These are phyloP conservation scores for Hiodon alosoides DNA, from an alignment of 2,113 vertebrate genomes.

Conservation along the genomic window DNA sequence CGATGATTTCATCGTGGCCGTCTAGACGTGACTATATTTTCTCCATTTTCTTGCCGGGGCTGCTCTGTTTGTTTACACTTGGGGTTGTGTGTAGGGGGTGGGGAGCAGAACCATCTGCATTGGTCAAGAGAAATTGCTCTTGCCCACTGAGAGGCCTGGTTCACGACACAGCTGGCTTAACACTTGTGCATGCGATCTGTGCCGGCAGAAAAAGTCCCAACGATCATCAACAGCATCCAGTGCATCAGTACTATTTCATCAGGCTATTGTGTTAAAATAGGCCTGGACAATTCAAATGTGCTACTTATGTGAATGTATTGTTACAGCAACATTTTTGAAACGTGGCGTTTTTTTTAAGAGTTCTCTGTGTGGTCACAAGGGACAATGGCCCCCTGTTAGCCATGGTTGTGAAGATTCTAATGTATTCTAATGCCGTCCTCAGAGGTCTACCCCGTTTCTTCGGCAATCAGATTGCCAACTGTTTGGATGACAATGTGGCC, in stretches of 20 bases:
- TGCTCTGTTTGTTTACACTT: constrained; percentile 36
- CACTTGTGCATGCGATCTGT: too few species aligned
- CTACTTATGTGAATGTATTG: not conserved
- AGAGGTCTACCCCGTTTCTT: not conserved
- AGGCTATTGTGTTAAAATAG: too few species aligned
- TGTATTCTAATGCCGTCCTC: not conserved
- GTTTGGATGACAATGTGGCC: constrained; percentile 12
- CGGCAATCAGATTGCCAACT: constrained; percentile 10
- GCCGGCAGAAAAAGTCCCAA: too few species aligned
- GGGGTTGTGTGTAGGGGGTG: not conserved
- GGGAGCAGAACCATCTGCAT: too few species aligned
- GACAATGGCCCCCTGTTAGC: not conserved
- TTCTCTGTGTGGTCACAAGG: not conserved
- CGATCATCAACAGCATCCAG: too few species aligned
- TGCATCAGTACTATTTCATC: too few species aligned
- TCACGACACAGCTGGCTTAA: too few species aligned
- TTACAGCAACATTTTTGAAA: not conserved
- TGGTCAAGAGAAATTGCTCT: too few species aligned
- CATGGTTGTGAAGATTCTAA: not conserved
- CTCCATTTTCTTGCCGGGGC: constrained; percentile 24
- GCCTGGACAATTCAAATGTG: constrained; percentile 2
- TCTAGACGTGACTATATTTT: constrained; percentile 39
- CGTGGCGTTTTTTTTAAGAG: not conserved
- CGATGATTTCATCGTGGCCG: constrained; percentile 32
- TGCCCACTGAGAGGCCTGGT: too few species aligned